Conservation (phyloP, 1,140 invertebrate species). For the Bicyclus anynana region DNA sequence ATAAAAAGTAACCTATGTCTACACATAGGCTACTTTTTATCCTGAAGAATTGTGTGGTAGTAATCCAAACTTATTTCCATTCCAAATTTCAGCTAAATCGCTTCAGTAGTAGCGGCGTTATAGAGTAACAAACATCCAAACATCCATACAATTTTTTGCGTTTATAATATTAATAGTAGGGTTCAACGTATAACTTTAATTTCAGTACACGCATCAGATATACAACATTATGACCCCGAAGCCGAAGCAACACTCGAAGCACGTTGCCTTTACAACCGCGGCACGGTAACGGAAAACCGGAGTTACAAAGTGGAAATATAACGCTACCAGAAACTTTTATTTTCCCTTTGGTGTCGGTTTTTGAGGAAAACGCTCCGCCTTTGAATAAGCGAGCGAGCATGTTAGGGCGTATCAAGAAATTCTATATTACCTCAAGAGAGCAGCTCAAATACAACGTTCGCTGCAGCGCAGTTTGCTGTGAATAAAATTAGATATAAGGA, state of each 20-base stretch:
- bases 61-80: too few species aligned
- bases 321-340: conserved; percentile 6
- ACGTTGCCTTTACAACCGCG: neutral
- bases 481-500: neutral
- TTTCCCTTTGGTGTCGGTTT: conserved; percentile 1
- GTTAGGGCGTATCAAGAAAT: neutral
- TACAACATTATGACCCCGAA: neutral
- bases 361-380: neutral
- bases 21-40: too few species aligned
- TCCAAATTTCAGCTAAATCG: too few species aligned
- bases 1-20: too few species aligned
- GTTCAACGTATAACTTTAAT: neutral
- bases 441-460: neutral
- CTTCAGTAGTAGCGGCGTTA: too few species aligned
- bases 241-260: neutral
- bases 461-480: neutral
- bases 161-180: neutral
- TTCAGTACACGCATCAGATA: neutral
- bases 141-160: too few species aligned
- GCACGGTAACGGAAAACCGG: conserved; percentile 1
- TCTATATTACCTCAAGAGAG: neutral
- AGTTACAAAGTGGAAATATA: conserved; percentile 4
- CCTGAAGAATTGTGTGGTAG: too few species aligned
- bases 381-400: neutral
- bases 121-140: too few species aligned